Evolutionary conservation across 2,113 vertebrate genomes (phyloP).

Genomic region (Apteryx mantelli): DNA sequence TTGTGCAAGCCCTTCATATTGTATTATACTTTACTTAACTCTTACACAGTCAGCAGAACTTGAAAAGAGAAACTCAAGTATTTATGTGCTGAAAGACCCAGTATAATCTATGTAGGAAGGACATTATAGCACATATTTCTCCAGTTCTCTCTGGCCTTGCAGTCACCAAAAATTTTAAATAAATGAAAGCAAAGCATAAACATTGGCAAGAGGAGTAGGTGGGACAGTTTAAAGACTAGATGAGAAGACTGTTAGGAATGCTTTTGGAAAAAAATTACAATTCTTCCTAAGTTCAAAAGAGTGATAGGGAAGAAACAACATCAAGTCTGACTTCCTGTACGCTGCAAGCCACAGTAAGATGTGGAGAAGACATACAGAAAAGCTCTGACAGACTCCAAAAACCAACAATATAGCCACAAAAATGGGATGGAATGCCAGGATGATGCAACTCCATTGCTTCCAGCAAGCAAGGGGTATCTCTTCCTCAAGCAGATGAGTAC

Average conservation of each 20-base stretch:
- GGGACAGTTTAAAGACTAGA: background rate
- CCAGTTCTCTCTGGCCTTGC: background rate
- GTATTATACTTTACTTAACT: background rate
- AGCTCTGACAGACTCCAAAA: background rate
- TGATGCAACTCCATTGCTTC: background rate
- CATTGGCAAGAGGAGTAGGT: background rate
- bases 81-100: background rate
- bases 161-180: background rate
- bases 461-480: accelerated
- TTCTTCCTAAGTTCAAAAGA: background rate
- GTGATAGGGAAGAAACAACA: background rate
- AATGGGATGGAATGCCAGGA: background rate
- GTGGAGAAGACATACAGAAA: background rate
- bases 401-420: background rate
- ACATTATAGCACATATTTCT: background rate
- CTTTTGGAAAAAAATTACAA: background rate
- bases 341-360: background rate
- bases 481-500: background rate
- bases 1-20: background rate
- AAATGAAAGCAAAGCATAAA: background rate
- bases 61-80: background rate
- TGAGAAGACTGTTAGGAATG: background rate
- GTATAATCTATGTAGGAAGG: background rate
- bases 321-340: background rate
- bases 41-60: background rate